A percentile compares a stretch with the other conserved stretches of the same genome.
Conservation (phyloP, 2,888 invertebrate genomes). For the Sisyra nigra region DNA sequence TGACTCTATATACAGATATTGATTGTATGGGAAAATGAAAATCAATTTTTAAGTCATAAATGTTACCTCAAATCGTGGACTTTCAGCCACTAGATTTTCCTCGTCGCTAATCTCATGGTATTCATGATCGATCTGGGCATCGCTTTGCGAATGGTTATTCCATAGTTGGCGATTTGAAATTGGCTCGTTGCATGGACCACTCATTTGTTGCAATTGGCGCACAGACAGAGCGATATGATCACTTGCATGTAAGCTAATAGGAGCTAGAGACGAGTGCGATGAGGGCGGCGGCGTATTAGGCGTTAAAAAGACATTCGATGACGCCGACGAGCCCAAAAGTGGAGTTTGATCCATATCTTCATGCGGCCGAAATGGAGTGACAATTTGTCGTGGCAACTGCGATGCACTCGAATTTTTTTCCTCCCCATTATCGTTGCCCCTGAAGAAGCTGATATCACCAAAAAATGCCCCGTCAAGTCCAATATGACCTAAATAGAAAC, state of each 20-base stretch:
- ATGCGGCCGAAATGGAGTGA: slow-evolving; percentile 77
- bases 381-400: slow-evolving; percentile 73
- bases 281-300: slow-evolving; percentile 3
- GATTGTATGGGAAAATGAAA: no score
- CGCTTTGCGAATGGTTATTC: background rate
- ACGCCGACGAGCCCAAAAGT: slow-evolving; percentile 35
- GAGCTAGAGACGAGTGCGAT: background rate
- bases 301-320: slow-evolving; percentile 22
- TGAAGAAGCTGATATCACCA: slow-evolving; percentile 73
- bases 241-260: slow-evolving; percentile 6
- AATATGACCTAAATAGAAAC: slow-evolving; percentile 46
- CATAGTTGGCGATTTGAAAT: background rate
- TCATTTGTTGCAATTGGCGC: slow-evolving; percentile 5
- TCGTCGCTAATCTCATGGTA: slow-evolving; percentile 76
- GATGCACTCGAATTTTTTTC: background rate
- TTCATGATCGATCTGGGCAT: slow-evolving; percentile 39
- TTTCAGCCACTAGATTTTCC: slow-evolving; percentile 33
- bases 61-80: slow-evolving; percentile 27
- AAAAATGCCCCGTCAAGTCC: slow-evolving; percentile 95
- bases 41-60: background rate
- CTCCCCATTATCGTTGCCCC: slow-evolving; percentile 27
- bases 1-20: no score
- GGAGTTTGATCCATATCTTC: slow-evolving; percentile 63
- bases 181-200: slow-evolving; percentile 1
- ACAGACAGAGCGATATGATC: slow-evolving; percentile 8